Base-by-base conservation (phyloP, 2,888 invertebrate genomes). In the Melangyna quadrimaculata region DNA sequence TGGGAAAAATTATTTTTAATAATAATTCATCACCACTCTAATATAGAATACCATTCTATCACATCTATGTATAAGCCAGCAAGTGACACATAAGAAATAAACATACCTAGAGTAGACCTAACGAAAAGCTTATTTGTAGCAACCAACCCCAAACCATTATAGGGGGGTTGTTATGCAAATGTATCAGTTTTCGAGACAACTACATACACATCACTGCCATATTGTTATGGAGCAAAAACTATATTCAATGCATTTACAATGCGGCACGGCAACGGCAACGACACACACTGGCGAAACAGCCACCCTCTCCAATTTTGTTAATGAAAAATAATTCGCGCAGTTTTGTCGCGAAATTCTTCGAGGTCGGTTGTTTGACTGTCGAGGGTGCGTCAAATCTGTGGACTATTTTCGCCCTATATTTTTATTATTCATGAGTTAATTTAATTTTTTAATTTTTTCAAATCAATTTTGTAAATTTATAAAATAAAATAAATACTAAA, bases 311-410 rank as follows among this genome's bases (percentile, higher is more conserved):
- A 67, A 67, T 67, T 59, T 35, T 57, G 71, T 65, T 73, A 83
- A 69, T 74, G 82, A 63, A 78, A 83, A 70, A 59, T 71, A 17
- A 71, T 84, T 67, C 67, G 67, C 71, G 74, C 84, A 88, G 88
- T 88, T 88, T 87, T 82, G 61, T 77, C 74, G 87, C 87, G 87
- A 81, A 82, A 87, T 87, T 87, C 87, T 86, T 55, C 87, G 81
- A 72, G 87, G 83, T 75, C 81, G 88, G 72, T 79, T 73, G 45
- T 24, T 51, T 35, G 45, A 22, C 32, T 32, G 7, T 6, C n/a
- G 29, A 72, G 53, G 10, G 63, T 19, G 29, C 40, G 59, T 45
- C 32, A 61, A 40, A 55, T 65, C 53, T 35, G 27, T 59, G 53
- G 19, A 14, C 12, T 63, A 32, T 35, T 71, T 70, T 59, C n/a